Conservation (phyloP, 2,113 vertebrate genomes). For the Phyllostomus hastatus region DNA sequence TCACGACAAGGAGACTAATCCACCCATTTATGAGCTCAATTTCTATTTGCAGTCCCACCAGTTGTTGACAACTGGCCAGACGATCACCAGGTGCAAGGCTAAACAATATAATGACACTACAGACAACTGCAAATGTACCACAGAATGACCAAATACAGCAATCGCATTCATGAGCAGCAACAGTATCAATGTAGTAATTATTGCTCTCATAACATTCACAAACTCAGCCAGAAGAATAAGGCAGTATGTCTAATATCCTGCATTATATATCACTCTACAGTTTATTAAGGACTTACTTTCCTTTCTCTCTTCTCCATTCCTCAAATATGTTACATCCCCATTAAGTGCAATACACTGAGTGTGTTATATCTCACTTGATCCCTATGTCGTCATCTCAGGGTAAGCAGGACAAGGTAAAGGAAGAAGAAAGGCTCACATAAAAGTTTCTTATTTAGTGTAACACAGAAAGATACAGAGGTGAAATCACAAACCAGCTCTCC, state of each 20-base stretch:
- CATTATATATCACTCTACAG: neutral
- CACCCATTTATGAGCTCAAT: neutral
- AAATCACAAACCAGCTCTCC: neutral
- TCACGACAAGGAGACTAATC: neutral
- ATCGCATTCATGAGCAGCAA: neutral
- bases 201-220: neutral
- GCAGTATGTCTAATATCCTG: too few species aligned
- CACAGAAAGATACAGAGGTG: neutral
- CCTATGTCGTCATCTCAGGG: neutral
- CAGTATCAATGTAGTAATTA: neutral
- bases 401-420: neutral
- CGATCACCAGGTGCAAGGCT: neutral
- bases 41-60: neutral
- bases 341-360: neutral
- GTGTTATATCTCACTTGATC: neutral
- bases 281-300: neutral
- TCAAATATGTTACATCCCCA: neutral
- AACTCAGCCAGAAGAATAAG: neutral
- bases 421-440: neutral
- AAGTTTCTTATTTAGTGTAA: neutral
- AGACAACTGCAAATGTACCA: neutral
- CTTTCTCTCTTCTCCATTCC: neutral
- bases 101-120: neutral
- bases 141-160: neutral
- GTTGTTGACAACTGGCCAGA: neutral